These are phyloP conservation scores for Podarcis cretensis DNA, from an alignment of 2,113 vertebrate genomes.

Conservation along the genomic window DNA sequence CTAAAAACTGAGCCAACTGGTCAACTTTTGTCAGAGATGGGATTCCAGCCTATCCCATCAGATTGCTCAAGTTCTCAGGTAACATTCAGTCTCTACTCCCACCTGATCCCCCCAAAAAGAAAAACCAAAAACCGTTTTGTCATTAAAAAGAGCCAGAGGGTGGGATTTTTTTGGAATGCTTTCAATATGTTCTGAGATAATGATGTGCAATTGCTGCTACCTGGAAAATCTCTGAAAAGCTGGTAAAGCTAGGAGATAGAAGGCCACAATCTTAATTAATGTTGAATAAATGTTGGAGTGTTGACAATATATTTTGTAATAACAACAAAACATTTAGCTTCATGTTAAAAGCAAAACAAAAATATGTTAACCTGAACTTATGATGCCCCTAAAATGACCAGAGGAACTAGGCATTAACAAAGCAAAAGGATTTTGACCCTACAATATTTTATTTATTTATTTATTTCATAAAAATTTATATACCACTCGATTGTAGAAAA, in stretches of 20 bases:
- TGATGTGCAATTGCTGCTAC: no score
- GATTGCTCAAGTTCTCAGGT: neutral
- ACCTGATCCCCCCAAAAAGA: neutral
- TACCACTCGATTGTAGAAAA: no score
- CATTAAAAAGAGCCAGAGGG: neutral
- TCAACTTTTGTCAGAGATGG: neutral
- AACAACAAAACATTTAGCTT: neutral
- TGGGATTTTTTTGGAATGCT: neutral
- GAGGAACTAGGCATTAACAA: neutral
- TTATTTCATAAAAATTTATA: no score
- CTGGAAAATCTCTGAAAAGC: neutral
- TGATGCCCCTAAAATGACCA: neutral
- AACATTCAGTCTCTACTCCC: neutral
- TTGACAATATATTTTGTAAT: neutral
- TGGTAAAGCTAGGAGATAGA: neutral
- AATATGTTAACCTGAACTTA: neutral
- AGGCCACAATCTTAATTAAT: neutral
- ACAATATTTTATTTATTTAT: no score
- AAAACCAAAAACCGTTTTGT: neutral
- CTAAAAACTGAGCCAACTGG: neutral
- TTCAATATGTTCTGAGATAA: neutral
- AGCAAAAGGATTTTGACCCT: neutral
- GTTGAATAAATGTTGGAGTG: neutral
- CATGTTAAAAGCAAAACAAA: neutral
- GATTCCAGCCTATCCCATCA: neutral